Evolutionary conservation across 1,140 invertebrate species (phyloP), one percentile per base, ranked within the genome.

Genomic region (Gryon sp.): DNA sequence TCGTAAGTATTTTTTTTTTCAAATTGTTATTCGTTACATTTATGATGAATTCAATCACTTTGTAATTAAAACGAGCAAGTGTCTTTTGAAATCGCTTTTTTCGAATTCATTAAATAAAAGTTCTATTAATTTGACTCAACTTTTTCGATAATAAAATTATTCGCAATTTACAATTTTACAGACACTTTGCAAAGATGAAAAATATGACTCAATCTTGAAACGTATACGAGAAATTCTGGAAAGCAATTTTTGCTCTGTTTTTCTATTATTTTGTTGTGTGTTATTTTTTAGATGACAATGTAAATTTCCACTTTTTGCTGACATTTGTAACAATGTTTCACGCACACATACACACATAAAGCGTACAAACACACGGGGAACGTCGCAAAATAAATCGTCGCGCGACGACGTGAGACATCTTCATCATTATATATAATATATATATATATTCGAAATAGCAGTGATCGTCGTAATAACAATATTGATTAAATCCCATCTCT

Each of bases 381-480:
- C 72, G 55, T 60, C 41, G 59, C 34, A 20, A 63, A 69, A 9
- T 65, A 40, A 30, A 68, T 69, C 55, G 63, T 78, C 69, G 63
- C 63, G 38, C 36, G 45, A 70, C 22, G 74, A 79, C 60, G 55
- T 57, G 55, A 72, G 55, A 38, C 24, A 70, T 74, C 59, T 30
- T 60, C 60, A 74, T 69, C 55, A 18, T n/a, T n/a, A n/a, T n/a
- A n/a, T n/a, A n/a, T n/a, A n/a, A n/a, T n/a, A n/a, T n/a, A n/a
- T n/a, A n/a, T n/a, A n/a, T n/a, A n/a, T n/a, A n/a, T n/a, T n/a
- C n/a, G n/a, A 69, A 76, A 68, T 81, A 82, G 82, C 78, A 80
- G 70, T 81, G 78, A 82, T 76, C 81, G 76, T 83, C 69, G 60
- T 81, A 50, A 74, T 84, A 85, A 84, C 79, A 86, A 65, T 82